These are phyloP conservation scores for Neofelis nebulosa DNA, from an alignment of 2,113 vertebrate species.

Conservation along the genomic window DNA sequence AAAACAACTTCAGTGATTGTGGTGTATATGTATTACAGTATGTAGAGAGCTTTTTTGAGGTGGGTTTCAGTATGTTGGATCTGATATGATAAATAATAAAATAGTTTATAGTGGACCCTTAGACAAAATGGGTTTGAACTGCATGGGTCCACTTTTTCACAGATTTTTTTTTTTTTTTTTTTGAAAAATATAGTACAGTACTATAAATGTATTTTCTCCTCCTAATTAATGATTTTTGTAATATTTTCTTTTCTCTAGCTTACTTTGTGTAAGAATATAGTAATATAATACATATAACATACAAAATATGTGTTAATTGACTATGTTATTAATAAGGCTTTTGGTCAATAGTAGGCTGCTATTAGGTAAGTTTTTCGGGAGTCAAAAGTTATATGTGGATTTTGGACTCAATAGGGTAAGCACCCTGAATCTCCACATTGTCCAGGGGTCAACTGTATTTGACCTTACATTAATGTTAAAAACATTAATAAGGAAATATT, in stretches of 20 bases:
- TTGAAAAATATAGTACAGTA: background rate
- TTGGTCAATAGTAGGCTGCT: background rate
- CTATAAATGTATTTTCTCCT: background rate
- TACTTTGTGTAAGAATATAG: background rate
- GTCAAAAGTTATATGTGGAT: background rate
- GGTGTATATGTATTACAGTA: constrained; percentile 97
- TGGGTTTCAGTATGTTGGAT: constrained; percentile 77
- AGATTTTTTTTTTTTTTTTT: background rate
- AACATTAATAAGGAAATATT: background rate
- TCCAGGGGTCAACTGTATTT: background rate
- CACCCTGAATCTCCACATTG: background rate
- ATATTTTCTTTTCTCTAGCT: background rate
- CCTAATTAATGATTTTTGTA: background rate
- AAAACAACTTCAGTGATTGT: constrained; percentile 99
- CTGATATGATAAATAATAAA: constrained; percentile 26
- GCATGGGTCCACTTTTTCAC: background rate
- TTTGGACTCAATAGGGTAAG: background rate
- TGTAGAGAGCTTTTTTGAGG: constrained; percentile 99
- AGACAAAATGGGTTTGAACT: background rate
- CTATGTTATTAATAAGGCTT: background rate
- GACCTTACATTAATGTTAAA: background rate
- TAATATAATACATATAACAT: background rate
- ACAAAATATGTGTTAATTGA: background rate
- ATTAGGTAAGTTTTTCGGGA: background rate
- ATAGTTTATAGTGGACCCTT: background rate